Evolutionary conservation across 2,888 invertebrate species (phyloP).

Genomic region (Rhagonycha lutea): DNA sequence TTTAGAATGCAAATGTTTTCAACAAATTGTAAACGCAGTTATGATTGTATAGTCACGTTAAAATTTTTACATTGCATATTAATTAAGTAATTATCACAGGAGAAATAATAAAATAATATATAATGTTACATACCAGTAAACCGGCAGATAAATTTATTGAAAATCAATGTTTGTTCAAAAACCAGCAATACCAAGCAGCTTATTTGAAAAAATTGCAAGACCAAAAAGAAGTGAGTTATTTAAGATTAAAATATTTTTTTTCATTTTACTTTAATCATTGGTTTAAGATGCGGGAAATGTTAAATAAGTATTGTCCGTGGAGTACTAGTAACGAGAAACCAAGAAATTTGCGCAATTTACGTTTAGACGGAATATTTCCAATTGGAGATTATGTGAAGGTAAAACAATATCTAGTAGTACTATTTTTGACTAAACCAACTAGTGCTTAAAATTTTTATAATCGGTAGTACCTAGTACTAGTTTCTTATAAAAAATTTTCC

Average conservation of each 20-base stretch:
- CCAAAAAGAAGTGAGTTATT: not conserved
- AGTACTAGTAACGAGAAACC: constrained; percentile 57
- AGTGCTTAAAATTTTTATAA: no score
- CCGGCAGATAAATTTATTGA: not conserved
- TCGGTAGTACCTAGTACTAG: no score
- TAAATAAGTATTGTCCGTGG: constrained; percentile 79
- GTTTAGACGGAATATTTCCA: constrained; percentile 68
- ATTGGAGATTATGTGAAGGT: constrained; percentile 59
- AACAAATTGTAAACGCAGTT: not conserved
- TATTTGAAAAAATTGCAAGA: not conserved
- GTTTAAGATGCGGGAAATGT: constrained; percentile 66
- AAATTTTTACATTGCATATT: not conserved
- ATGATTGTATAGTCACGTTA: not conserved
- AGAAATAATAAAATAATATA: not conserved
- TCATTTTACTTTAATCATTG: not conserved
- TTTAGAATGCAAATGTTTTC: not conserved
- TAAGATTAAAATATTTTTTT: not conserved
- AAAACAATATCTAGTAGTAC: constrained; percentile 23
- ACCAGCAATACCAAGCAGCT: not conserved
- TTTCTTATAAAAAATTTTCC: no score
- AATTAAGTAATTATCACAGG: not conserved
- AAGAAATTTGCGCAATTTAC: constrained; percentile 68
- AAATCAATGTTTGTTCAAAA: not conserved
- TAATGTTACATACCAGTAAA: not conserved
- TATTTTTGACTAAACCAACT: no score